These are phyloP conservation scores for Prunella fulvescens DNA, from an alignment of 2,113 vertebrate genomes.

Conservation along the genomic window DNA sequence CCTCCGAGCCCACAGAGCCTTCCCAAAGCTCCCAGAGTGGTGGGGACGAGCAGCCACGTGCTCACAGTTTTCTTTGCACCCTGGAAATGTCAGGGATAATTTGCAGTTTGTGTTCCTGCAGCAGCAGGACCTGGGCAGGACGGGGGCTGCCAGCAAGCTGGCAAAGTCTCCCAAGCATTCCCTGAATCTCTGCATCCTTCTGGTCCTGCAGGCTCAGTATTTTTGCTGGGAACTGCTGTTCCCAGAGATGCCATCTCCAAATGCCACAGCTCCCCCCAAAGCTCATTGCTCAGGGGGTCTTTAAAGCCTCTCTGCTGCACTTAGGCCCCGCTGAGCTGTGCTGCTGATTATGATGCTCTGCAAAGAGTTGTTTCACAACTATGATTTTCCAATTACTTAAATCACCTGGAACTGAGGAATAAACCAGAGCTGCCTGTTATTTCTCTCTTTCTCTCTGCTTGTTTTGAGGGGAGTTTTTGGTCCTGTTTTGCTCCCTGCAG, in stretches of 20 bases:
- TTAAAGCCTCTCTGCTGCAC: not conserved
- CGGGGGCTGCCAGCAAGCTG: not conserved
- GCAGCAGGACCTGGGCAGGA: not conserved
- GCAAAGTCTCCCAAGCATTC: not conserved
- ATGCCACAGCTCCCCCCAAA: not conserved
- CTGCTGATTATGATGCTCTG: constrained; percentile 41
- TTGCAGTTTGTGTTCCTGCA: not conserved
- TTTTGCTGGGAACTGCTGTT: not conserved
- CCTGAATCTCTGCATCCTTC: not conserved
- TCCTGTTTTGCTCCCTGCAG: not conserved
- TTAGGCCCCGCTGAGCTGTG: not conserved
- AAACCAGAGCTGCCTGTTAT: not conserved
- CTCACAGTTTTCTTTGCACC: not conserved
- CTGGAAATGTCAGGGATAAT: not conserved
- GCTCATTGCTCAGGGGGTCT: not conserved
- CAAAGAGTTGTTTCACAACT: constrained; percentile 30
- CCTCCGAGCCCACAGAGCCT: not conserved
- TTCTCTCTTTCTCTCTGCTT: not conserved
- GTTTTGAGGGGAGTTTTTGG: not conserved
- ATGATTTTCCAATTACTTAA: constrained; percentile 63
- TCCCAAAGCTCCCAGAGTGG: not conserved
- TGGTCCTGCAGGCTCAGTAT: not conserved
- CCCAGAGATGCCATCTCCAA: not conserved
- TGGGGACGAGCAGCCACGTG: not conserved
- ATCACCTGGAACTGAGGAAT: constrained; percentile 52